Evolutionary conservation across 2,888 invertebrate genomes (phyloP).

Genomic region (Cheilosia scutellata): DNA sequence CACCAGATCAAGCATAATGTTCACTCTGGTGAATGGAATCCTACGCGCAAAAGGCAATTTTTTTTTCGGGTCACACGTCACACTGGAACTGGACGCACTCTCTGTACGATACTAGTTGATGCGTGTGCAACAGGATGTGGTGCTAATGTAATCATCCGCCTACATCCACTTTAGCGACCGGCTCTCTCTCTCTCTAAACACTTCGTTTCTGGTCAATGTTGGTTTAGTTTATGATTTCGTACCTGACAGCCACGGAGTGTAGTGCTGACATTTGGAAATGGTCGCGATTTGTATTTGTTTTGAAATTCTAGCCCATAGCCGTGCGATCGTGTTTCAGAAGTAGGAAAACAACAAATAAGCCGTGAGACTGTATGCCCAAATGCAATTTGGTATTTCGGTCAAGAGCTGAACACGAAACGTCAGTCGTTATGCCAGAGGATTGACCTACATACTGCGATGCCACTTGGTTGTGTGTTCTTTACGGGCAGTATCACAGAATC

Average conservation of each 20-base stretch:
- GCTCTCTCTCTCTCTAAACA: constrained; percentile 20
- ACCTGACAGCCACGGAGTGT: constrained; percentile 26
- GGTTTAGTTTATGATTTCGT: constrained; percentile 57
- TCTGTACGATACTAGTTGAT: neutral
- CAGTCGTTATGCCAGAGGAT: constrained; percentile 40
- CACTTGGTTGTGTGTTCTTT: constrained; percentile 34
- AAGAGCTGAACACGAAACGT: constrained; percentile 68
- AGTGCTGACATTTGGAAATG: constrained; percentile 30
- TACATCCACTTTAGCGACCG: constrained; percentile 39
- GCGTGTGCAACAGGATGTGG: constrained; percentile 65
- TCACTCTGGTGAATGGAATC: constrained; percentile 41
- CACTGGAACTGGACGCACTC: constrained; percentile 27
- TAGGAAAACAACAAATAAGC: neutral
- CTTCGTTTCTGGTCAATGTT: constrained; percentile 28
- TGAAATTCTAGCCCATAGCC: constrained; percentile 47
- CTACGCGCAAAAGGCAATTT: constrained; percentile 44
- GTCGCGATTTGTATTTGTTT: constrained; percentile 53
- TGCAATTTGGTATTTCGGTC: constrained; percentile 60
- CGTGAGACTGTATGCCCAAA: constrained; percentile 2
- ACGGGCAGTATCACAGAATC: constrained; percentile 22
- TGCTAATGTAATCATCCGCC: constrained; percentile 60
- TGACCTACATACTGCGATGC: constrained; percentile 56
- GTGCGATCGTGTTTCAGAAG: constrained; percentile 53
- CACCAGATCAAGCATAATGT: constrained; percentile 42
- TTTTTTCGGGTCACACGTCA: constrained; percentile 19